Conservation (phyloP, 2,113 vertebrate genomes). For the Nothobranchius kuhntae region DNA sequence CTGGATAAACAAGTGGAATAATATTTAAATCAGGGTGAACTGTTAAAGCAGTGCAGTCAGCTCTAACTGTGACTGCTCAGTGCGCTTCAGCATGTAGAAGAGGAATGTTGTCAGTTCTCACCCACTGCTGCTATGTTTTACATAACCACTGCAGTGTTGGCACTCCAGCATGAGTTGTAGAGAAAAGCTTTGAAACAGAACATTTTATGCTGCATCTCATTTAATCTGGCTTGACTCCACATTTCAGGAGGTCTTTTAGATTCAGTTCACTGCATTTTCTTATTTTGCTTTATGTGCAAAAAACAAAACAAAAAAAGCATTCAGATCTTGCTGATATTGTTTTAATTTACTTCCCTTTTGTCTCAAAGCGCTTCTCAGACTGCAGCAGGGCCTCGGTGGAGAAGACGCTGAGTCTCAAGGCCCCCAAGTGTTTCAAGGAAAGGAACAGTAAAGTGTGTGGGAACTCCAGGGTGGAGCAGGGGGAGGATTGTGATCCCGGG, state of each 20-base stretch:
- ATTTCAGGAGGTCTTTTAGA: not conserved
- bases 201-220: no score
- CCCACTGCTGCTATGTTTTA: not conserved
- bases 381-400: constrained; percentile 95
- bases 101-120: not conserved
- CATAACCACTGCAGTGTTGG: not conserved
- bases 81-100: not conserved
- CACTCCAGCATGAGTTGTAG: not conserved
- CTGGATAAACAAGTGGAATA: no score
- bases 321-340: not conserved
- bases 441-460: constrained; percentile 96
- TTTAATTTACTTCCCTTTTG: not conserved
- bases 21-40: no score
- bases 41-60: no score
- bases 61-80: no score
- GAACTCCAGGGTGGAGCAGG: constrained; percentile 95
- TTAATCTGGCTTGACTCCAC: no score
- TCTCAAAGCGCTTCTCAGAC: constrained; percentile 89
- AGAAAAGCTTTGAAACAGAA: not conserved
- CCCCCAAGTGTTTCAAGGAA: constrained; percentile 89
- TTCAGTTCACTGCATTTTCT: not conserved
- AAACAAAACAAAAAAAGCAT: not conserved
- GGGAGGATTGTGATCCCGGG: constrained; percentile 94
- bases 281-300: not conserved
- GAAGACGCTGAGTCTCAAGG: constrained; percentile 87